Percentiles rank a stretch among this genome's conserved stretches.
phyloP scores from a whole-genome alignment of 2,113 vertebrate species.

The Myocastor coypus region DNA sequence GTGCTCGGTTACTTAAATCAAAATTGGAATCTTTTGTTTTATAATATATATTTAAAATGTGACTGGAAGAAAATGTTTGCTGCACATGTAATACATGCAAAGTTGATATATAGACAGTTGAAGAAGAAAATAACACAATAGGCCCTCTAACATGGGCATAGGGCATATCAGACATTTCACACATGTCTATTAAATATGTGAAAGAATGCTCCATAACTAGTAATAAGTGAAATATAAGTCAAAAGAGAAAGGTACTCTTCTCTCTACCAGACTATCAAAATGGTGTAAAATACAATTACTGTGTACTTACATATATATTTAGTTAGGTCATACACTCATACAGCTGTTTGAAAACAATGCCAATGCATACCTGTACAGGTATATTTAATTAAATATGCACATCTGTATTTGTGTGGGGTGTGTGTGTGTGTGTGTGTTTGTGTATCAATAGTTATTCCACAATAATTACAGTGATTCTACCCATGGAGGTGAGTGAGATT shows the following conservation, averaged over 20 bases:
- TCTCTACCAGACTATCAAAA: neutral
- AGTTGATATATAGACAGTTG: neutral
- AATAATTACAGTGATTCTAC: neutral
- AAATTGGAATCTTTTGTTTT: constrained; percentile 25
- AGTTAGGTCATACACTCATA: neutral
- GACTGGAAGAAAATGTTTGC: neutral
- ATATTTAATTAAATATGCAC: neutral
- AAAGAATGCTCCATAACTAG: neutral
- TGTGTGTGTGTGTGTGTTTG: neutral
- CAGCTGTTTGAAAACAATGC: neutral
- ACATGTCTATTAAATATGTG: neutral
- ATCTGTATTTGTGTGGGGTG: neutral
- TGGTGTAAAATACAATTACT: neutral
- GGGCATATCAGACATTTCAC: neutral
- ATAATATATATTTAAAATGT: neutral
- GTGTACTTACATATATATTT: neutral
- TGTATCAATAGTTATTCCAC: neutral
- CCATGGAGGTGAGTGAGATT: neutral
- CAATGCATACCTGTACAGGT: neutral
- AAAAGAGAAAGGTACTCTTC: neutral
- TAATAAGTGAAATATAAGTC: neutral
- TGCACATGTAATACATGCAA: neutral
- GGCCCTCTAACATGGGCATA: neutral
- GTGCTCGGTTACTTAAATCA: neutral
- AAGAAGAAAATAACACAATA: neutral